Evolutionary conservation across 2,797 vertebrate species (phyloP).

Genomic region (Neostethus bicornis): DNA sequence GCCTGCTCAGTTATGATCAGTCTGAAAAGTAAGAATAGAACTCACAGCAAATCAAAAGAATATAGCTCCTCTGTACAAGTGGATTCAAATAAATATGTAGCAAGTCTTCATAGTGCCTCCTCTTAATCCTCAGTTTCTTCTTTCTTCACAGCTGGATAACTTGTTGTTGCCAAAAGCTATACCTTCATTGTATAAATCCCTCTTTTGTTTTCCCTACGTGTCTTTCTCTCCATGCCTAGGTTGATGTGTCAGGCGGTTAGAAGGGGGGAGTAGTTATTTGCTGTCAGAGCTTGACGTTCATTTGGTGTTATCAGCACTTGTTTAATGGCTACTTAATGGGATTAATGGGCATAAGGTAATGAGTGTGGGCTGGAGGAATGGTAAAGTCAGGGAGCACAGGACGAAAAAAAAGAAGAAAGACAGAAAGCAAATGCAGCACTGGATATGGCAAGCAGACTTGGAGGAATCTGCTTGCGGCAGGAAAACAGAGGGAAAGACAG

Average conservation of each 20-base stretch:
- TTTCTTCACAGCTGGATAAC: slow-evolving; percentile 26
- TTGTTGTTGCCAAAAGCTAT: slow-evolving; percentile 29
- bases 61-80: slow-evolving; percentile 18
- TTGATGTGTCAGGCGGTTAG: slow-evolving; percentile 47
- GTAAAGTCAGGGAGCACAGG: slow-evolving; percentile 16
- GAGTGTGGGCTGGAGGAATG: slow-evolving; percentile 58
- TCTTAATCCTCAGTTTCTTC: slow-evolving; percentile 36
- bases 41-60: slow-evolving; percentile 16
- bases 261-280: slow-evolving; percentile 65
- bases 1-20: slow-evolving; percentile 55
- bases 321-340: slow-evolving; percentile 82
- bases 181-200: neutral
- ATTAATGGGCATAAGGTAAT: slow-evolving; percentile 79
- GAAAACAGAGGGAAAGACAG: slow-evolving; percentile 26
- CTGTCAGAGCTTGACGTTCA: slow-evolving; percentile 73
- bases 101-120: slow-evolving; percentile 2
- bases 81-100: slow-evolving; percentile 59
- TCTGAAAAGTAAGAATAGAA: slow-evolving; percentile 36
- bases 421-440: slow-evolving; percentile 16
- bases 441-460: slow-evolving; percentile 36
- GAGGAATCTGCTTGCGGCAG: slow-evolving; percentile 40
- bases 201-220: slow-evolving; percentile 24
- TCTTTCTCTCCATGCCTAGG: slow-evolving; percentile 50
- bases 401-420: slow-evolving; percentile 5
- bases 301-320: slow-evolving; percentile 79